These are phyloP conservation scores for Psix sp. DNA, from an alignment of 1,140 invertebrate genomes.

Conservation along the genomic window DNA sequence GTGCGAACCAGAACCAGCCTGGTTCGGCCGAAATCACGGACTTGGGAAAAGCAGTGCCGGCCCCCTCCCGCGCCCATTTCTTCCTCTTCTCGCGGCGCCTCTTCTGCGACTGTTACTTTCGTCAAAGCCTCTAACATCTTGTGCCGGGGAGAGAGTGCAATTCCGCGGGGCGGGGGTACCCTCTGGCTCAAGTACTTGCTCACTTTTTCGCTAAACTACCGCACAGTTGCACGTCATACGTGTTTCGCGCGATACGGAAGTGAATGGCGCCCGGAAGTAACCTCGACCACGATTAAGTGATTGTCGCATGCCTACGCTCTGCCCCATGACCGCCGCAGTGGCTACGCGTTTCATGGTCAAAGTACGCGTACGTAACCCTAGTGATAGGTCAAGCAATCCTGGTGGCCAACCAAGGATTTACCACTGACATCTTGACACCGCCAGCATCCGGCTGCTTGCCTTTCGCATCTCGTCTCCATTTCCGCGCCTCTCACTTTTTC, in stretches of 20 bases:
- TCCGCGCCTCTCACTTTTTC: too few relatives aligned
- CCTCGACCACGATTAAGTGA: too few relatives aligned
- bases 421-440: too few relatives aligned
- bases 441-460: too few relatives aligned
- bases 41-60: constrained; percentile 8
- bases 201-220: constrained; percentile 34
- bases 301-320: too few relatives aligned
- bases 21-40: constrained; percentile 1
- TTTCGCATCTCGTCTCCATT: too few relatives aligned
- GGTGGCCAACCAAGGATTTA: too few relatives aligned
- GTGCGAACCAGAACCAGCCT: too few relatives aligned
- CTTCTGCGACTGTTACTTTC: constrained; percentile 55
- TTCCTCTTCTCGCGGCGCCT: constrained; percentile 33
- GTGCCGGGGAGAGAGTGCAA: constrained; percentile 27
- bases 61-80: constrained; percentile 4
- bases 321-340: too few relatives aligned
- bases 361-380: too few relatives aligned
- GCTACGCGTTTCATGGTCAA: too few relatives aligned
- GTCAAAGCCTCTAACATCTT: constrained; percentile 41
- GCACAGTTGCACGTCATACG: constrained; percentile 27
- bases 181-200: constrained; percentile 13
- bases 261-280: constrained; percentile 8
- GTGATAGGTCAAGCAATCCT: too few relatives aligned
- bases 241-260: constrained; percentile 27
- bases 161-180: constrained; percentile 15